Evolutionary conservation across 2,888 invertebrate species (phyloP), one percentile per base, ranked within the genome.

Genomic region (Chalcosyrphus nemorum): DNA sequence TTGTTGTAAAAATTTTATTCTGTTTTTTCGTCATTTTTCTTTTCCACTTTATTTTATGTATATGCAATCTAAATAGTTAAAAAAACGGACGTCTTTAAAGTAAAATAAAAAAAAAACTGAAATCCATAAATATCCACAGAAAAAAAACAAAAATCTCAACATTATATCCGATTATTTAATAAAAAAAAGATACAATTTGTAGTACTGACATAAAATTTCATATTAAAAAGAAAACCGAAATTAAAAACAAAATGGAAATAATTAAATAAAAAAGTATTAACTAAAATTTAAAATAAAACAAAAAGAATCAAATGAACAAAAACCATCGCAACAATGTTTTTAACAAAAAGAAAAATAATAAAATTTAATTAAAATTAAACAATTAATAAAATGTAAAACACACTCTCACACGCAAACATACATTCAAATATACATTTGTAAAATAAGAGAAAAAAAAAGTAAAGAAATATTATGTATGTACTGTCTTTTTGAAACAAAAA

Each of bases 301-400:
- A 61, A 3, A 41, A 15, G 43, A 57, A 65, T 52, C 54, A 74
- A 81, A 75, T 81, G 75, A 70, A 75, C 74, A 74, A 80, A n/a
- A 80, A 81, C 80, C 80, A 80, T 72, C 80, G 80, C 80, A 72
- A 72, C 80, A 80, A 74, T 72, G 80, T 80, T 80, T 75, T 63
- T 63, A 61, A 81, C 29, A 66, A 66, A 52, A 66, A 0, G 11
- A 32, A 6, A 32, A 32, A 7, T 9, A 32, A n/a, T n/a, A n/a
- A n/a, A n/a, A n/a, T n/a, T n/a, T n/a, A n/a, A n/a, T 29, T 2
- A 29, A 29, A 6, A 50, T 68, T 43, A 76, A 63, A 54, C 29
- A 56, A 56, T 52, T 50, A 52, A 52, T 50, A 35, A 68, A 71
- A 65, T 56, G 54, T 52, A 59, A 70, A 78, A 84, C 74, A 74